Conservation (phyloP, 2,888 invertebrate genomes). For the Lasioglossum figueresi region DNA sequence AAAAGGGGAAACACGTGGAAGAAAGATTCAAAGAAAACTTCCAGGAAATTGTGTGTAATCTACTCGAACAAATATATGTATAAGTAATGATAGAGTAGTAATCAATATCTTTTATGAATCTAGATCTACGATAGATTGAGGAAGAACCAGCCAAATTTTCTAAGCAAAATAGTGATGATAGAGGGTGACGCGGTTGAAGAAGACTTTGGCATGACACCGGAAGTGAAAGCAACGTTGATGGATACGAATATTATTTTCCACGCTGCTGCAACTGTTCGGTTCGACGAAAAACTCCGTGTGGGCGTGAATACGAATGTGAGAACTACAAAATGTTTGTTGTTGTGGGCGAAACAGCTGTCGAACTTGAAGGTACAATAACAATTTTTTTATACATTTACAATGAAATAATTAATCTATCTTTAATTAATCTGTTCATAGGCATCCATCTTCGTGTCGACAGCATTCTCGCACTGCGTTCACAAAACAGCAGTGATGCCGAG, state of each 20-base stretch:
- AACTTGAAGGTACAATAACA: constrained; percentile 86
- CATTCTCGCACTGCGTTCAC: constrained; percentile 77
- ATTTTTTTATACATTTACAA: neutral
- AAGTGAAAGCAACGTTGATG: constrained; percentile 84
- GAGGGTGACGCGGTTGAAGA: constrained; percentile 85
- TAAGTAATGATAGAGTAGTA: neutral
- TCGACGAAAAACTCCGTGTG: constrained; percentile 88
- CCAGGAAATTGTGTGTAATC: constrained; percentile 77
- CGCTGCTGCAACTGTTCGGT: constrained; percentile 90
- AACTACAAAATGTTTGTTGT: constrained; percentile 87
- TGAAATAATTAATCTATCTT: neutral
- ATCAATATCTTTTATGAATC: neutral
- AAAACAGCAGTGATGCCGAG: constrained; percentile 87
- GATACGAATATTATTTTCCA: constrained; percentile 89
- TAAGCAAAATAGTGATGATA: constrained; percentile 86
- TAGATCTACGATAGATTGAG: constrained; percentile 85
- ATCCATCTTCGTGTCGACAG: constrained; percentile 75
- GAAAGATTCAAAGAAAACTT: constrained; percentile 80
- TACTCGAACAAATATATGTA: neutral
- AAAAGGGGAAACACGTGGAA: constrained; percentile 79
- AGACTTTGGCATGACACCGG: constrained; percentile 84
- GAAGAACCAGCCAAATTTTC: constrained; percentile 84
- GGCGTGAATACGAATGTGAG: constrained; percentile 89
- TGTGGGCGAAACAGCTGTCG: constrained; percentile 87
- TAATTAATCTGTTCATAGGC: neutral